Evolutionary conservation across 2,888 invertebrate species (phyloP).

Genomic region (Odiellus spinosus): DNA sequence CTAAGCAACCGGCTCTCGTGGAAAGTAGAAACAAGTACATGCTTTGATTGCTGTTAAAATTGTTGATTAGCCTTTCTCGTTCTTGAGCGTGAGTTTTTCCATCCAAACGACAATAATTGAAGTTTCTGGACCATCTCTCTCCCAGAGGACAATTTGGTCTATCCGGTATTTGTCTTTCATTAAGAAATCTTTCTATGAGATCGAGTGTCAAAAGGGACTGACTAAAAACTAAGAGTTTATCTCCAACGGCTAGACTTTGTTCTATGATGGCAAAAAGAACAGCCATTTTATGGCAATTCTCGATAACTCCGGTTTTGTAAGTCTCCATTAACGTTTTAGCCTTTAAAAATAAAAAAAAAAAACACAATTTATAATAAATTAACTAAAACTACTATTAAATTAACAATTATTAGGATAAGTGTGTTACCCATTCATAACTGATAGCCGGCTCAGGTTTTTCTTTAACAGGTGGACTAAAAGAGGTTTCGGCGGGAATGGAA

Average conservation of each 20-base stretch:
- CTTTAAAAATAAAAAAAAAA: constrained; percentile 34
- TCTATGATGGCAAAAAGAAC: constrained; percentile 79
- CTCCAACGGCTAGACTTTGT: constrained; percentile 69
- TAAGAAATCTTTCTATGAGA: constrained; percentile 83
- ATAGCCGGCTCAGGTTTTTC: constrained; percentile 14
- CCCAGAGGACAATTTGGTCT: constrained; percentile 20
- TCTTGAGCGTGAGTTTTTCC: constrained; percentile 89
- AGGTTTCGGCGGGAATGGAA: too few species aligned
- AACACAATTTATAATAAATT: not conserved
- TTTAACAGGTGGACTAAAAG: constrained; percentile 6
- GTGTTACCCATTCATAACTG: constrained; percentile 47
- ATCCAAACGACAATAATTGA: constrained; percentile 85
- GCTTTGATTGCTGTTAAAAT: constrained; percentile 76
- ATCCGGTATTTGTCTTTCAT: constrained; percentile 43
- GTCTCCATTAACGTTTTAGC: constrained; percentile 32
- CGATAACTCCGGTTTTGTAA: constrained; percentile 72
- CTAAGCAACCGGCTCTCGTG: constrained; percentile 87
- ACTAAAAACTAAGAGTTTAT: constrained; percentile 84
- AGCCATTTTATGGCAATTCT: constrained; percentile 88
- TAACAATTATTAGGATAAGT: constrained; percentile 17
- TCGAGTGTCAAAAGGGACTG: constrained; percentile 90
- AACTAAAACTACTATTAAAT: constrained; percentile 17
- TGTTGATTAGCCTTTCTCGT: constrained; percentile 86
- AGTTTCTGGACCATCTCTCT: constrained; percentile 66
- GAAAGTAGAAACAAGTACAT: constrained; percentile 87